Conservation (phyloP, 2,888 invertebrate genomes). For the Nowickia ferox region DNA sequence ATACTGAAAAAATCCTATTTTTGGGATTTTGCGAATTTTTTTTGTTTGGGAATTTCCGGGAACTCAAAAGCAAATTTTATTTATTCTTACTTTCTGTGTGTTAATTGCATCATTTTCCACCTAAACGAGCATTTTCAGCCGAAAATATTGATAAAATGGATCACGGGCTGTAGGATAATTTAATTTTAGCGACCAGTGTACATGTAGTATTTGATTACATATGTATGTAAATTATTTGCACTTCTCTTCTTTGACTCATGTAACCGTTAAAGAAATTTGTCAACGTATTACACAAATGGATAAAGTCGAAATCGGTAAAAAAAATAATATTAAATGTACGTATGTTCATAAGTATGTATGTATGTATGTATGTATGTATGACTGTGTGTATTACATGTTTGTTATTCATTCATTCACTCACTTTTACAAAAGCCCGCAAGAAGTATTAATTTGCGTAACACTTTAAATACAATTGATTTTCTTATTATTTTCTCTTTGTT, state of each 20-base stretch:
- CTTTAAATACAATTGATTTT: slow-evolving; percentile 55
- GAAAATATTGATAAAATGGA: too few relatives aligned
- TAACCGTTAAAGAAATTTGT: slow-evolving; percentile 2
- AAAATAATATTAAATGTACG: not conserved
- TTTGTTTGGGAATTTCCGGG: too few relatives aligned
- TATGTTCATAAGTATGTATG: not conserved
- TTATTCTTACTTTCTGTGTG: too few relatives aligned
- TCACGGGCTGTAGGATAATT: too few relatives aligned
- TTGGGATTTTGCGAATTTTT: too few relatives aligned
- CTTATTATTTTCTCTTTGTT: slow-evolving; percentile 17
- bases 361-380: not conserved
- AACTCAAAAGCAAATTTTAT: too few relatives aligned
- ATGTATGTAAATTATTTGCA: slow-evolving; percentile 30
- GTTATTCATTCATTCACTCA: slow-evolving; percentile 28
- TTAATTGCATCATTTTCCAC: too few relatives aligned
- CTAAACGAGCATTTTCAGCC: too few relatives aligned
- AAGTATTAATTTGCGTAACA: slow-evolving; percentile 50
- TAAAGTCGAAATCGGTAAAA: slow-evolving; percentile 31
- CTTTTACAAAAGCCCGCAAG: not conserved
- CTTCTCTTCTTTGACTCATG: not conserved
- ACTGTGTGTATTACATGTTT: not conserved
- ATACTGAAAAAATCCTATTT: too few relatives aligned
- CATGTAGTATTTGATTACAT: not conserved
- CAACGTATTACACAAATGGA: not conserved
- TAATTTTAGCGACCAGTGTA: too few relatives aligned